Evolutionary conservation across 2,888 invertebrate genomes (phyloP).

Genomic region (Dendrolimus houi): DNA sequence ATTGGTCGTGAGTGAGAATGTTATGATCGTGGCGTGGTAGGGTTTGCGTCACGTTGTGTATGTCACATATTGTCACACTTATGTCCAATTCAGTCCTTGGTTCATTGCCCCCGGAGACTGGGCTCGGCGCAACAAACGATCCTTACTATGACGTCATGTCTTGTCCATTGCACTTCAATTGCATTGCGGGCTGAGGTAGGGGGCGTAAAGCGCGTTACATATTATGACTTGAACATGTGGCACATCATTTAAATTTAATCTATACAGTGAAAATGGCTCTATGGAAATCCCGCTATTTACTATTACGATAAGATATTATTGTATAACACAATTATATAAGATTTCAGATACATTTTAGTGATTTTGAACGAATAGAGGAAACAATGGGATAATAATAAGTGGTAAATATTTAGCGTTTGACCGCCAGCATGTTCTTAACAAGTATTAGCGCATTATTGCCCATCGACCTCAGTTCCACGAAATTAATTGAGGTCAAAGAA

Average conservation of each 20-base stretch:
- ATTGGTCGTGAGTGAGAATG: not conserved
- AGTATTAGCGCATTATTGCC: conserved; percentile 64
- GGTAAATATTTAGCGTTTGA: conserved; percentile 14
- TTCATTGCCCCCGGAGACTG: conserved; percentile 50
- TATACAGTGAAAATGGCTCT: too few relatives aligned
- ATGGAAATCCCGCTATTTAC: conserved; percentile 8
- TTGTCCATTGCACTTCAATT: conserved; percentile 55
- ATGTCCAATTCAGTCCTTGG: conserved; percentile 63
- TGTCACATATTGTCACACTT: conserved; percentile 31
- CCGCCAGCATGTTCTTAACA: conserved; percentile 42
- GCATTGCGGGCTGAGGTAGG: conserved; percentile 18
- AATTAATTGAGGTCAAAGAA: conserved; percentile 72
- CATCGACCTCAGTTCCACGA: conserved; percentile 63
- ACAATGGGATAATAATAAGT: too few relatives aligned
- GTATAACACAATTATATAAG: too few relatives aligned
- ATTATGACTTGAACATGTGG: not conserved
- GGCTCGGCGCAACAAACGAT: conserved; percentile 48
- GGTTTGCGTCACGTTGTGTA: conserved; percentile 46
- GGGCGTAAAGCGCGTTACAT: not conserved
- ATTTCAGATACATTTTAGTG: too few relatives aligned
- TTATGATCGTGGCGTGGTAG: conserved; percentile 37
- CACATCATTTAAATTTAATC: too few relatives aligned
- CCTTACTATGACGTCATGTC: conserved; percentile 56
- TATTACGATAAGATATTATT: conserved; percentile 16
- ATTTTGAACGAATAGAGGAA: too few relatives aligned